Evolutionary conservation across 2,888 invertebrate genomes (phyloP).

Genomic region (Drosophila meridionalis): DNA sequence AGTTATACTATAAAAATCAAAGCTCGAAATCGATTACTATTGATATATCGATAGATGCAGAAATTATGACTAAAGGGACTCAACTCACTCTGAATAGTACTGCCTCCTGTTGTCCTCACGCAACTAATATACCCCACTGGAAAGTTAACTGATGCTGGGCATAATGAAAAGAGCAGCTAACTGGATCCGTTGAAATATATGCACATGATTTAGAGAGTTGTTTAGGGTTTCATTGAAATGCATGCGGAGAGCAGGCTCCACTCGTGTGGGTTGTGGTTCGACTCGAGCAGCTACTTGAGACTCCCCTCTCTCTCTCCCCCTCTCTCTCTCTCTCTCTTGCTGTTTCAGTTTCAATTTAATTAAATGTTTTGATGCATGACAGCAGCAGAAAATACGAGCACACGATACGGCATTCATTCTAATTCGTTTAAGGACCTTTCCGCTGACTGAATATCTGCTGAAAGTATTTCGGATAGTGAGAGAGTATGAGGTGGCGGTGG

Average conservation of each 20-base stretch:
- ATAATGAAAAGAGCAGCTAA: conserved; percentile 19
- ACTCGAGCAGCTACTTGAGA: conserved; percentile 11
- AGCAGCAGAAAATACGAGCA: conserved; percentile 45
- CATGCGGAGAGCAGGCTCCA: conserved; percentile 47
- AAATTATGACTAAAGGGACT: background rate
- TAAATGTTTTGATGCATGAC: conserved; percentile 82
- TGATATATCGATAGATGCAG: background rate
- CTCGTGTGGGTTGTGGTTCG: background rate
- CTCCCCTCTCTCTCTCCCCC: background rate
- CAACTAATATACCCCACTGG: background rate
- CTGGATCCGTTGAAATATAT: conserved; percentile 62
- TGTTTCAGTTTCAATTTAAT: conserved; percentile 72
- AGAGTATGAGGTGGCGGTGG: background rate
- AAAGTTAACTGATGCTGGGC: background rate
- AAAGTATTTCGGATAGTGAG: conserved; percentile 25
- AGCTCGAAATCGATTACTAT: background rate
- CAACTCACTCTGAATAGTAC: background rate
- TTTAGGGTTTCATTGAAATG: conserved; percentile 69
- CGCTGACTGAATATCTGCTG: conserved; percentile 57
- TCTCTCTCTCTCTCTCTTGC: background rate
- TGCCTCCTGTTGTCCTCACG: no score
- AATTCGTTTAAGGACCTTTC: conserved; percentile 74
- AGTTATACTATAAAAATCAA: background rate
- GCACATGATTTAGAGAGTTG: conserved; percentile 70
- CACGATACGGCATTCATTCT: conserved; percentile 64